Conservation (phyloP, 2,888 invertebrate species). For the Ormia ochracea region DNA sequence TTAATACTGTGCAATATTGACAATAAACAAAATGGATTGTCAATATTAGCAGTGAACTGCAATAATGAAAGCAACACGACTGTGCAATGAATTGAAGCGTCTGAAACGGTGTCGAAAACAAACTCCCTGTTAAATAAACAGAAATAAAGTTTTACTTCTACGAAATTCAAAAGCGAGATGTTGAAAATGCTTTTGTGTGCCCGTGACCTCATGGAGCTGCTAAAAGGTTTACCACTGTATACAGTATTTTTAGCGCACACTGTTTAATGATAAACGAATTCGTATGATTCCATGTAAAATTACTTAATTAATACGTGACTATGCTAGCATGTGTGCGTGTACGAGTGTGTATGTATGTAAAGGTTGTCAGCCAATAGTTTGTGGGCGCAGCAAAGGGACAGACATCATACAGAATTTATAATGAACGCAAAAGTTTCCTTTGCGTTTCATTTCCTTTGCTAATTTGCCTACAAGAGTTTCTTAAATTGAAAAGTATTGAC, state of each 20-base stretch:
- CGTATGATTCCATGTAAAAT: no score
- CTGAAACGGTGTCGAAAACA: not conserved
- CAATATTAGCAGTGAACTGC: conserved; percentile 53
- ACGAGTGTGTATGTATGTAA: no score
- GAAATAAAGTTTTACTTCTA: conserved; percentile 7
- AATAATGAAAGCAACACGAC: conserved; percentile 36
- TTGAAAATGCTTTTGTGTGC: not conserved
- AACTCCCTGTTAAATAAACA: conserved; percentile 1
- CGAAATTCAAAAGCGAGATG: not conserved
- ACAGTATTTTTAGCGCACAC: not conserved
- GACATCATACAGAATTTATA: not conserved
- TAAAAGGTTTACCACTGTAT: not conserved
- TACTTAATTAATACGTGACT: no score
- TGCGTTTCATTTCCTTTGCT: not conserved
- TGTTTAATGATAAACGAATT: no score
- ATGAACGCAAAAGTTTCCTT: not conserved
- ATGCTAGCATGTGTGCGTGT: no score
- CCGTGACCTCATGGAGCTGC: not conserved
- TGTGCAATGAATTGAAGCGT: not conserved
- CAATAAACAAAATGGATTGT: conserved; percentile 46
- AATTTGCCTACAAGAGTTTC: not conserved
- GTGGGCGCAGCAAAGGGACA: no score
- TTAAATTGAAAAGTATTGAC: not conserved
- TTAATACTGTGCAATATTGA: conserved; percentile 39
- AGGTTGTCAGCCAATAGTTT: no score